A percentile compares a stretch with the other conserved stretches of the same genome.
phyloP scores from a whole-genome alignment of 2,888 invertebrate genomes.

The Epistrophe eligans region DNA sequence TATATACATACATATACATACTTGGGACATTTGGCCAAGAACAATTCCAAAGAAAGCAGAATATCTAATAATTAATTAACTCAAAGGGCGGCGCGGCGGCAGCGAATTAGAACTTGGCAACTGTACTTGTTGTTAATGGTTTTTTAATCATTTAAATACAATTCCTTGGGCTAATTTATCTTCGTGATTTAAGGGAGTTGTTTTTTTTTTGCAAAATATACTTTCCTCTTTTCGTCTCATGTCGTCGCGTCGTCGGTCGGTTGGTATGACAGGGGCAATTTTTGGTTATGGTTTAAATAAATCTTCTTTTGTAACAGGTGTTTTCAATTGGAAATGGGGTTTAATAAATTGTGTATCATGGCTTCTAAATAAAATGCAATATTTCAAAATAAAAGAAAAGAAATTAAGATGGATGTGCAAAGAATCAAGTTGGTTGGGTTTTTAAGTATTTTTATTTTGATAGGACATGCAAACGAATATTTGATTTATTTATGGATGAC shows the following conservation, averaged over 20 bases:
- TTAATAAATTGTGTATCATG: background rate
- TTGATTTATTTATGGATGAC: too few species aligned
- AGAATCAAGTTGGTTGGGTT: too few species aligned
- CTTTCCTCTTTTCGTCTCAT: background rate
- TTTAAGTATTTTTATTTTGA: too few species aligned
- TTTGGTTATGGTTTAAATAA: background rate
- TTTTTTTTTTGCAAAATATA: background rate
- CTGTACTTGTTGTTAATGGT: conserved; percentile 54
- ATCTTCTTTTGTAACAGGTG: background rate
- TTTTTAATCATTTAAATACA: conserved; percentile 62
- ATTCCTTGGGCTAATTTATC: conserved; percentile 45
- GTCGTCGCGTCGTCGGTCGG: background rate
- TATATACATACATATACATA: background rate
- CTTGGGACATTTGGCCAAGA: background rate
- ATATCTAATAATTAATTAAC: conserved; percentile 54
- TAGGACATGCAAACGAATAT: too few species aligned
- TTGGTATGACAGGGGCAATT: background rate
- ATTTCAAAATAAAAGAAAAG: background rate
- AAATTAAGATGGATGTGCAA: background rate
- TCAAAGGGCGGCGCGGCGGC: background rate
- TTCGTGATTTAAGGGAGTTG: conserved; percentile 33
- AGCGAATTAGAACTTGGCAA: conserved; percentile 34
- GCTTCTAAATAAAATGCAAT: background rate
- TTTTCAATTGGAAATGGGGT: background rate
- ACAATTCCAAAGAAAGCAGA: background rate